Evolutionary conservation across 2,797 vertebrate genomes (phyloP).

Genomic region (Intellagama lesueurii): DNA sequence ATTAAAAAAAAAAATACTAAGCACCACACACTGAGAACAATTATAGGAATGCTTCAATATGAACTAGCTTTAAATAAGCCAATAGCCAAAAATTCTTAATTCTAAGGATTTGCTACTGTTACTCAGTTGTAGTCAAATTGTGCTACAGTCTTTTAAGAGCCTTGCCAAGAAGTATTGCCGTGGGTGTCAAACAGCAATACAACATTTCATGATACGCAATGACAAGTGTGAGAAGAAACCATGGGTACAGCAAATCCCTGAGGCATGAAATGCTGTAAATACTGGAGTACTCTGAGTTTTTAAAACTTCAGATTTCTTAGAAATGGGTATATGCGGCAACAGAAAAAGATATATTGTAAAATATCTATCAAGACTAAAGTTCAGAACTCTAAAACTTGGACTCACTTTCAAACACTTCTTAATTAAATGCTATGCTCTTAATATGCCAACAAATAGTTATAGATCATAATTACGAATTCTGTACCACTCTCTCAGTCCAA

Average conservation of each 20-base stretch:
- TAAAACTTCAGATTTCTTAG: background rate
- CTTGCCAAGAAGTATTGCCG: background rate
- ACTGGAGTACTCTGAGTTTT: background rate
- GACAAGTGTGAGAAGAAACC: rapidly evolving
- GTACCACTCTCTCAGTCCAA: too few relatives aligned
- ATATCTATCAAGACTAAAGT: background rate
- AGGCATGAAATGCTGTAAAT: rapidly evolving
- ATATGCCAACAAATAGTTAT: too few relatives aligned
- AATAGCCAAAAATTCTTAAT: slow-evolving; percentile 39
- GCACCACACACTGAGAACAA: slow-evolving; percentile 20
- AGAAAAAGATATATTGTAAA: background rate
- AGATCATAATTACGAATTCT: too few relatives aligned
- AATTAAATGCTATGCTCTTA: background rate
- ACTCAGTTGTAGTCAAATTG: background rate
- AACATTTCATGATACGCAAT: background rate
- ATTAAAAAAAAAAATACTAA: slow-evolving; percentile 49
- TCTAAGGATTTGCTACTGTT: background rate
- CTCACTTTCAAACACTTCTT: slow-evolving; percentile 21
- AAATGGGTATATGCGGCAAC: background rate
- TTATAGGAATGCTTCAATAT: slow-evolving; percentile 40
- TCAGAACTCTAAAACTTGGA: background rate
- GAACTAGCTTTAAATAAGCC: slow-evolving; percentile 24
- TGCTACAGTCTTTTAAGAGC: slow-evolving; percentile 26
- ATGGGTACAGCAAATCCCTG: rapidly evolving
- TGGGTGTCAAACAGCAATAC: slow-evolving; percentile 17